Evolutionary conservation across 2,888 invertebrate species (phyloP).

Genomic region (Drosophila yooni): DNA sequence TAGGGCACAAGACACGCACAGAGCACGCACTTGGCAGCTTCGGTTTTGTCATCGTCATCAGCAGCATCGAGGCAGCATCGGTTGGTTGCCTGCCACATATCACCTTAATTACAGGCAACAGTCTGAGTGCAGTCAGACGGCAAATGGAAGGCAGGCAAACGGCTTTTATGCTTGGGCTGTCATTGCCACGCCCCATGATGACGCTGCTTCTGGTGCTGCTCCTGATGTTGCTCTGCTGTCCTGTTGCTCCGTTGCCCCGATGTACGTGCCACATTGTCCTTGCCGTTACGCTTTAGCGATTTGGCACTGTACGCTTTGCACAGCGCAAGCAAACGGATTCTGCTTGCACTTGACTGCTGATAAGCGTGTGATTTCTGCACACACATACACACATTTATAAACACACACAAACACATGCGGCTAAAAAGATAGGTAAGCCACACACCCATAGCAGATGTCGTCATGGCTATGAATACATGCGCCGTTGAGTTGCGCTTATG

Average conservation of each 20-base stretch:
- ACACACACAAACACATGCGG: slow-evolving; percentile 12
- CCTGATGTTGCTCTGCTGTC: background rate
- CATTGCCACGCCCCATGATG: slow-evolving; percentile 51
- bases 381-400: slow-evolving; percentile 19
- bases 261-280: slow-evolving; percentile 68
- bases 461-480: slow-evolving; percentile 73
- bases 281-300: slow-evolving; percentile 79
- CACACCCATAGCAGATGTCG: slow-evolving; percentile 35
- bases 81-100: slow-evolving; percentile 75
- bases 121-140: slow-evolving; percentile 77
- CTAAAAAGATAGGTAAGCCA: slow-evolving; percentile 20
- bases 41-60: slow-evolving; percentile 18
- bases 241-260: slow-evolving; percentile 10
- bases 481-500: slow-evolving; percentile 76
- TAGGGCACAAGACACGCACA: slow-evolving; percentile 40
- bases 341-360: slow-evolving; percentile 79
- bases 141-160: slow-evolving; percentile 78
- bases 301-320: slow-evolving; percentile 62
- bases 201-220: slow-evolving; percentile 2
- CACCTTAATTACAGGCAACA: slow-evolving; percentile 82
- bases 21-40: slow-evolving; percentile 66
- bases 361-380: slow-evolving; percentile 75
- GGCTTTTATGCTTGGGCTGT: slow-evolving; percentile 71
- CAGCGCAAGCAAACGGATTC: slow-evolving; percentile 70
- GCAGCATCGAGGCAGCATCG: slow-evolving; percentile 44